Conservation (phyloP, 2,888 invertebrate genomes). For the Scaptomyza cyrtandrae region DNA sequence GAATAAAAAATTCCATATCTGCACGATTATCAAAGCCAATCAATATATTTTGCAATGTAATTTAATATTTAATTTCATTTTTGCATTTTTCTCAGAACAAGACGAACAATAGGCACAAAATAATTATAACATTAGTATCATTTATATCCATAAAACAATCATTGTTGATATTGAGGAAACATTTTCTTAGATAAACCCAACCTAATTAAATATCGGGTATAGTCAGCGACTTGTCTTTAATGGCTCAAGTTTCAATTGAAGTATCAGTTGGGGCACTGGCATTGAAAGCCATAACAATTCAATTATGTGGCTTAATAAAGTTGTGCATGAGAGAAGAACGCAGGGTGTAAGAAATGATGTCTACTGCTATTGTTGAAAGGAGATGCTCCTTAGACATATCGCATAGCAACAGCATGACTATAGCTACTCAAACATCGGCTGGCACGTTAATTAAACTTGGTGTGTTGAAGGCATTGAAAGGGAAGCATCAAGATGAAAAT, state of each 20-base stretch:
- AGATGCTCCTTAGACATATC: constrained; percentile 25
- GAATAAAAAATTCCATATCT: neutral
- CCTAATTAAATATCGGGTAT: neutral
- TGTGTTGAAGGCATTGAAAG: constrained; percentile 50
- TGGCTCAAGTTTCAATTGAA: constrained; percentile 20
- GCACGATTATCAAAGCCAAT: neutral
- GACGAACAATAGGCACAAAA: neutral
- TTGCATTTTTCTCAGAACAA: neutral
- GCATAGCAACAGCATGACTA: constrained; percentile 7
- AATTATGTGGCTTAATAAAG: constrained; percentile 61
- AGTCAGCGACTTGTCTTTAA: constrained; percentile 6
- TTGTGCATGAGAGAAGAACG: constrained; percentile 15
- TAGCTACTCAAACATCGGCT: constrained; percentile 29
- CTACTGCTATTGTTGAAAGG: constrained; percentile 18
- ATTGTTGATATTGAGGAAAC: constrained; percentile 2
- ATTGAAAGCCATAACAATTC: constrained; percentile 62
- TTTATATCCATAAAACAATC: neutral
- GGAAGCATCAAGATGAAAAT: constrained; percentile 63
- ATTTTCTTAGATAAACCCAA: neutral
- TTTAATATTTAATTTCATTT: neutral
- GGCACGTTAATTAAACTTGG: constrained; percentile 74
- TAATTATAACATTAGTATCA: neutral
- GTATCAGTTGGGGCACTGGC: constrained; percentile 3
- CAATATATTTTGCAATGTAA: neutral
- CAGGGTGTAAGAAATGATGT: constrained; percentile 2